Conservation (phyloP, 2,113 vertebrate species). For the Clarias batrachus region DNA sequence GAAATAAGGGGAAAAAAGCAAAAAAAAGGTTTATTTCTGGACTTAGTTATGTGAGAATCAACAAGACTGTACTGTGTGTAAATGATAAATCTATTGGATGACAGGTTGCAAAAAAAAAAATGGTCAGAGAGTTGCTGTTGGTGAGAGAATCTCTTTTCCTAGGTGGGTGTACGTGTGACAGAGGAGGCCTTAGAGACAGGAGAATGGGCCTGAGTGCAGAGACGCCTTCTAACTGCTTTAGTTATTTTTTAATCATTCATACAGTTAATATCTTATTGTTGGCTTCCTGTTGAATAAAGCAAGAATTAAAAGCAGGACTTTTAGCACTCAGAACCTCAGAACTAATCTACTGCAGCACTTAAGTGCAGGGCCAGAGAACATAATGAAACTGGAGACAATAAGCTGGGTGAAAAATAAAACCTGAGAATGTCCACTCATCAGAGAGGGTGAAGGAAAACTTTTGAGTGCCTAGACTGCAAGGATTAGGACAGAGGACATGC, state of each 20-base stretch:
- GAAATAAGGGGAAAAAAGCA: too few relatives aligned
- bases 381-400: background rate
- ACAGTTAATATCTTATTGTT: background rate
- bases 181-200: background rate
- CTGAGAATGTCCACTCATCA: background rate
- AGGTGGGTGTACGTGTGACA: background rate
- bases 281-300: background rate
- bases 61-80: background rate
- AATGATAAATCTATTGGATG: background rate
- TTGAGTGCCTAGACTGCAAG: background rate
- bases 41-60: background rate
- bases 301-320: background rate
- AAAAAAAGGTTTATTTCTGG: too few relatives aligned
- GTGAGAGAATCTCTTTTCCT: background rate
- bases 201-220: background rate
- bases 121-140: background rate
- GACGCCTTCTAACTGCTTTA: background rate
- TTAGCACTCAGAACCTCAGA: background rate
- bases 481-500: background rate
- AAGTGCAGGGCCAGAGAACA: background rate
- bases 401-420: background rate
- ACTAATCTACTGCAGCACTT: too few relatives aligned
- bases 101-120: background rate
- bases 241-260: background rate
- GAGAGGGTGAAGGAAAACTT: background rate